Conservation (phyloP, 2,888 invertebrate species). For the Caenorhabditis sp. region DNA sequence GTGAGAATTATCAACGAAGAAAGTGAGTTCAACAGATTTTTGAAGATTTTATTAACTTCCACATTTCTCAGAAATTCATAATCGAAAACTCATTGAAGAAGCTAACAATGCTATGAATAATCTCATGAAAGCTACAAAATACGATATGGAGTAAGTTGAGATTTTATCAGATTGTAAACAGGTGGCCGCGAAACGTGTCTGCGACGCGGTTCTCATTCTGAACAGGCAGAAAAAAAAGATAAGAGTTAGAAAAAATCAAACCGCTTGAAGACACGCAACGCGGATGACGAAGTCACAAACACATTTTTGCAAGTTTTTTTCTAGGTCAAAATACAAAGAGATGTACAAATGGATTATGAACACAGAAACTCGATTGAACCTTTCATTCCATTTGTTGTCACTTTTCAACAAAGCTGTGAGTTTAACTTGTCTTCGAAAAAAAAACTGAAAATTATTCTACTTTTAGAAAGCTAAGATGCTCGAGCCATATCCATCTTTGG, state of each 20-base stretch:
- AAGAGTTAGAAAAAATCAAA: too few species aligned
- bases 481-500: constrained; percentile 1
- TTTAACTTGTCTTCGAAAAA: too few species aligned
- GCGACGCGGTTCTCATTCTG: too few species aligned
- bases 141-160: not conserved
- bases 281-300: too few species aligned
- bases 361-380: constrained; percentile 1
- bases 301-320: not conserved
- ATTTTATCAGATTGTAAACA: not conserved
- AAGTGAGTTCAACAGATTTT: not conserved
- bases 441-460: not conserved
- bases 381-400: constrained; percentile 11
- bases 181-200: too few species aligned
- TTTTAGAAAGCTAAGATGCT: not conserved
- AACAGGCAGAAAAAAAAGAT: too few species aligned
- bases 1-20: constrained; percentile 3
- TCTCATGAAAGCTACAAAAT: constrained; percentile 12
- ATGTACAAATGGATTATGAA: constrained; percentile 6
- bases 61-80: constrained; percentile 6
- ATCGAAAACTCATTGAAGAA: constrained; percentile 8
- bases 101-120: constrained; percentile 5
- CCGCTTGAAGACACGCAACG: too few species aligned
- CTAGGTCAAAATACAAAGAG: constrained; percentile 9
- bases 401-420: constrained; percentile 24
- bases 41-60: too few species aligned